Evolutionary conservation across 2,888 invertebrate species (phyloP).

Genomic region (Apeira syringaria): DNA sequence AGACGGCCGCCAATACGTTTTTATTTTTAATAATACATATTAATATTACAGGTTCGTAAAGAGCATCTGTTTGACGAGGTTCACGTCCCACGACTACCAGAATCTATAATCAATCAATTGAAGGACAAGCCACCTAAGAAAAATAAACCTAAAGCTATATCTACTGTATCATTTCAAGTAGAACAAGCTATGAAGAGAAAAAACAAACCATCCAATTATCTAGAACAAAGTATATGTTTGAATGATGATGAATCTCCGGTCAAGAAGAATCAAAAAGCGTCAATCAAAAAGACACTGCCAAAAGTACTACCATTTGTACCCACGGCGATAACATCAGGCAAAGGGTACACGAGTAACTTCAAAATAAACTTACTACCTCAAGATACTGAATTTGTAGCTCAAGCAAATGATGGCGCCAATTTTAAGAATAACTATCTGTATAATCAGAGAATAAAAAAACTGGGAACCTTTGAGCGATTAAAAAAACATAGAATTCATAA

Average conservation of each 20-base stretch:
- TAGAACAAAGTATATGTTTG: conserved; percentile 72
- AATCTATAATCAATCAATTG: conserved; percentile 55
- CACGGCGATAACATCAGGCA: conserved; percentile 61
- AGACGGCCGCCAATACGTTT: too few relatives aligned
- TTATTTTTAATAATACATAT: conserved; percentile 7
- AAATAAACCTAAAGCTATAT: conserved; percentile 45
- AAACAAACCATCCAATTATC: conserved; percentile 67
- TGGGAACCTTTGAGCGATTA: conserved; percentile 61
- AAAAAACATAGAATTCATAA: conserved; percentile 61
- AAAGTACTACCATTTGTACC: conserved; percentile 69
- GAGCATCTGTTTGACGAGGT: conserved; percentile 53
- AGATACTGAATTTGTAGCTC: conserved; percentile 61
- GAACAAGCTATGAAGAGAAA: conserved; percentile 53
- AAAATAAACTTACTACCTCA: conserved; percentile 61
- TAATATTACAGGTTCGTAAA: conserved; percentile 50
- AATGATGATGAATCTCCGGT: conserved; percentile 53
- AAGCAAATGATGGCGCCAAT: conserved; percentile 48
- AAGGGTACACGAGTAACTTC: conserved; percentile 71
- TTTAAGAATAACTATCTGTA: conserved; percentile 62
- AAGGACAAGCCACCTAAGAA: conserved; percentile 50
- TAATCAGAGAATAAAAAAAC: conserved; percentile 57
- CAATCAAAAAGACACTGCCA: conserved; percentile 51
- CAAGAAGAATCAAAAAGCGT: conserved; percentile 42
- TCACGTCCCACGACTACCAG: conserved; percentile 57
- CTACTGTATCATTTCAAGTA: conserved; percentile 65